Percentiles rank a stretch among this genome's conserved stretches.
phyloP scores from a whole-genome alignment of 2,888 invertebrate species.

The Ariolimax columbianus region DNA sequence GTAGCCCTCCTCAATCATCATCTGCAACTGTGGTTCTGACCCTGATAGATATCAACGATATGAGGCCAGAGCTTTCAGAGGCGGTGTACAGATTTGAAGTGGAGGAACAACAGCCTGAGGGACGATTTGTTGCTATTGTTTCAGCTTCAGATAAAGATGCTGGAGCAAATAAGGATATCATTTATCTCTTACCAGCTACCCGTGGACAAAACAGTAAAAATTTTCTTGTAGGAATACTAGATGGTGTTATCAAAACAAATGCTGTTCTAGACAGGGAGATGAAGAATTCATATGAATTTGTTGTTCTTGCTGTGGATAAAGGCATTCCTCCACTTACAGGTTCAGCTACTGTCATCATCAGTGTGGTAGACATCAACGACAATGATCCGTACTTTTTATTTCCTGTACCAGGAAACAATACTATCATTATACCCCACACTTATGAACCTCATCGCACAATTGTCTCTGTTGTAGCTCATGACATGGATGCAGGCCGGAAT shows the following conservation, averaged over 20 bases:
- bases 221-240: conserved; percentile 46
- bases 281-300: conserved; percentile 32
- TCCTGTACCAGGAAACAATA: conserved; percentile 61
- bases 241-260: conserved; percentile 53
- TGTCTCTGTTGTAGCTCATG: conserved; percentile 87
- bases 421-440: conserved; percentile 64
- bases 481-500: conserved; percentile 94
- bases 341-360: conserved; percentile 51
- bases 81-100: conserved; percentile 79
- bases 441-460: conserved; percentile 63
- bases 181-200: conserved; percentile 20
- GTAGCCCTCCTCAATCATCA: conserved; percentile 84
- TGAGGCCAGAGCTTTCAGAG: conserved; percentile 83
- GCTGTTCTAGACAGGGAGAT: conserved; percentile 49
- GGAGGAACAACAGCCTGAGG: conserved; percentile 70
- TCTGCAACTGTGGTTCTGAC: conserved; percentile 94
- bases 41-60: conserved; percentile 97
- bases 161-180: conserved; percentile 50
- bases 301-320: conserved; percentile 49
- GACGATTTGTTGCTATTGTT: conserved; percentile 71
- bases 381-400: conserved; percentile 53
- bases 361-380: conserved; percentile 54
- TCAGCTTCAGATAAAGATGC: conserved; percentile 62
- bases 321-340: conserved; percentile 51
- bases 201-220: not conserved